Evolutionary conservation across 2,797 vertebrate species (phyloP), one percentile per base, ranked within the genome.

Genomic region (Coranthus polyacanthus): DNA sequence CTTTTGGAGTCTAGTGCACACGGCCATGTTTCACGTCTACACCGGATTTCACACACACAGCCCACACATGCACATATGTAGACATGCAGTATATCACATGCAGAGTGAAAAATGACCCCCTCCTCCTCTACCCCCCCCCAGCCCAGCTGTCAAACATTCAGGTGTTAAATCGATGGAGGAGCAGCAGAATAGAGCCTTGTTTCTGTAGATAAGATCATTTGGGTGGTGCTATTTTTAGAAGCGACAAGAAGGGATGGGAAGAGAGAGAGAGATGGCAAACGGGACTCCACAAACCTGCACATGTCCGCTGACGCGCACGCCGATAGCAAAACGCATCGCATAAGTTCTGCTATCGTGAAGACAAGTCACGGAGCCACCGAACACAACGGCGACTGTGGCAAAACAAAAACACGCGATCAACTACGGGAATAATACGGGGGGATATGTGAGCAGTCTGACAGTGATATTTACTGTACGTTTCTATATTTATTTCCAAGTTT

Each of bases 141-240:
- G n/a, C n/a, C n/a, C 54, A 47, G 54, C 72, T 72, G 64, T 79
- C 81, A 82, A 72, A 79, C 58, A 65, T 47, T 67, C 10, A 34
- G 39, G 66, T 75, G 75, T 72, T 72, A 38, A 64, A 79, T 81
- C 43, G 55, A 61, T 65, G 38, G 32, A 36, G 58, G 71, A 51
- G 75, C 49, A 20, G 60, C 42, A 41, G 49, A 54, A 62, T 57
- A 38, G 65, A 51, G 68, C 50, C 60, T 72, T 67, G 58, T 79
- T 65, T 67, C 63, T 61, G 43, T 50, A 64, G 64, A 75, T 81
- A 71, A 86, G 77, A 67, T 1, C 24, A 79, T 86, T 77, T 74
- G 46, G 42, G 55, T 50, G 32, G 0, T 0, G 42, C 57, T 86
- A 82, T 79, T 85, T 83, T 78, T 81, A 84, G 85, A 70, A 54